Evolutionary conservation across 2,797 vertebrate genomes (phyloP).

Genomic region (Aythya fuligula): DNA sequence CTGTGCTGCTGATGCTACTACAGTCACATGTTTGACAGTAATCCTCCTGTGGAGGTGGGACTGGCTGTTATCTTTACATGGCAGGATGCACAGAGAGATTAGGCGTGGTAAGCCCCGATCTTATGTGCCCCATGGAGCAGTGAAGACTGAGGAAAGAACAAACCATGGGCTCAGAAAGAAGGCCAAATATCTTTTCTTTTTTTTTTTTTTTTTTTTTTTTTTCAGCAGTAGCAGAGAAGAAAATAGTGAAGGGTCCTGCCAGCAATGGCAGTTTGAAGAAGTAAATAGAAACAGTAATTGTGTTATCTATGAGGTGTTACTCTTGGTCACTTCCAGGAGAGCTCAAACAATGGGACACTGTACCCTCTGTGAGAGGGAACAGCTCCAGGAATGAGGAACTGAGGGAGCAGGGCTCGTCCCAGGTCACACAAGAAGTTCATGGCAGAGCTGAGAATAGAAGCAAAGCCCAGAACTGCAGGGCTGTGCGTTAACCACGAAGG

Average conservation of each 20-base stretch:
- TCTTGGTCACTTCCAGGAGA: not conserved
- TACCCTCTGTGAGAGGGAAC: not conserved
- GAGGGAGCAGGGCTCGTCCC: not conserved
- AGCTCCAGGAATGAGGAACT: not conserved
- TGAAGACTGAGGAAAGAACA: not conserved
- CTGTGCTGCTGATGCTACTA: not conserved
- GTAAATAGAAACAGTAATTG: not conserved
- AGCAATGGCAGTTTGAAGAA: not conserved
- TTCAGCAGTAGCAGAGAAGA: not conserved
- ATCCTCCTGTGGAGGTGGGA: not conserved
- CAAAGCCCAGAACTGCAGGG: not conserved
- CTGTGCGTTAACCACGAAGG: rapidly evolving
- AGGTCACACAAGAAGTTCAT: not conserved
- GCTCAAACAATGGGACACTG: not conserved
- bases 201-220: not conserved
- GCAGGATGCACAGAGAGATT: not conserved
- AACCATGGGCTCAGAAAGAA: not conserved
- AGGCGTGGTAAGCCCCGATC: not conserved
- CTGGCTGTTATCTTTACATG: not conserved
- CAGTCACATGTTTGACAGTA: not conserved
- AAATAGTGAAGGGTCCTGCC: not conserved
- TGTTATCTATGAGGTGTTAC: not conserved
- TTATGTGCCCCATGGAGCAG: not conserved
- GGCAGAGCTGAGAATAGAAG: conserved; percentile 23
- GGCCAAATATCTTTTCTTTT: not conserved